Evolutionary conservation across 2,888 invertebrate species (phyloP), one percentile per base, ranked within the genome.

Genomic region (Spodoptera picta): DNA sequence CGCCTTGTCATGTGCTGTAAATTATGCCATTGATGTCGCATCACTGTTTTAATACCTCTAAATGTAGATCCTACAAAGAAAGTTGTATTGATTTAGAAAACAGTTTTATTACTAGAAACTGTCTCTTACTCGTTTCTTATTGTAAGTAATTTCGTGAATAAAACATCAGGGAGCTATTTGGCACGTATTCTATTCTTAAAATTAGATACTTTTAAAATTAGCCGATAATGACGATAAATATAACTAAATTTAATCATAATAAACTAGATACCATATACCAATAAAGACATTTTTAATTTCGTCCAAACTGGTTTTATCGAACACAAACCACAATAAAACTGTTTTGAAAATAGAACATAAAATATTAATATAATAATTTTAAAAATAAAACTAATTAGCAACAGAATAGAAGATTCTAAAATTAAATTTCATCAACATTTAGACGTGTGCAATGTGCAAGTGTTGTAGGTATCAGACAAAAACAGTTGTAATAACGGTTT

Each of bases 401-500:
- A 24, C 49, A 57, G 1, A 44, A 41, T 6, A 12, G 11, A 51
- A 51, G 46, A 65, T 7, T 2, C 43, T 7, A 46, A 46, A 50
- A n/a, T 42, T 11, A 6, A 7, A 67, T 47, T 48, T 44, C 42
- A n/a, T 50, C 47, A 63, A 44, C 14, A 57, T 57, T 62, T 73
- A 31, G 51, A 14, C 14, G 53, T n/a, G 6, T 42, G 36, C 24
- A 44, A 43, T 52, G 36, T 36, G 5, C 7, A 31, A 36, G 36
- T 36, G 36, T 36, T 36, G 36, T 36, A 36, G 36, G 36, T 36
- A 42, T 44, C 31, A 11, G 9, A 48, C 51, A 63, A 76, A 57
- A 72, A 62, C 67, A 2, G 36, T 14, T 47, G 43, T 54, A 59
- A 50, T 66, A 72, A 65, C 76, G 46, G 48, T 73, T 60, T 48